Evolutionary conservation across 2,113 vertebrate species (phyloP).

Genomic region (Chinchilla lanigera): DNA sequence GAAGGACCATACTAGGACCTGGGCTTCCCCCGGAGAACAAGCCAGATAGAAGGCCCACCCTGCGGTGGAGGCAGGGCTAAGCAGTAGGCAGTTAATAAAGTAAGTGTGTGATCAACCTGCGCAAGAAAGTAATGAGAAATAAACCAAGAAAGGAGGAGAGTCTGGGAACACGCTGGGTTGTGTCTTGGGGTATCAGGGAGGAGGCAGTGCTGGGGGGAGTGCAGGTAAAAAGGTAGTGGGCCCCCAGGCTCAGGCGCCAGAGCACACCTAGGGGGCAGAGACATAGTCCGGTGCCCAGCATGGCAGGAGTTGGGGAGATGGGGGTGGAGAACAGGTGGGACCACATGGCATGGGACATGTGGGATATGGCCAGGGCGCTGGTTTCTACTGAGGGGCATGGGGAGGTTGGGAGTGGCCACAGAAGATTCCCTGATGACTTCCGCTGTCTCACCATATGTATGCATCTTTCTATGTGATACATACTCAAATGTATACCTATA

Average conservation of each 20-base stretch:
- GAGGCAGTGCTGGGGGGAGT: fast-evolving
- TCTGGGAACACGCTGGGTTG: fast-evolving
- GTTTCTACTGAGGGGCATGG: not conserved
- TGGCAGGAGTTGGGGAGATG: fast-evolving
- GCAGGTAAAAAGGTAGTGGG: fast-evolving
- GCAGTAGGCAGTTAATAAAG: not conserved
- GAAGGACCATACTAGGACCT: not conserved
- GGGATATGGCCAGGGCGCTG: not conserved
- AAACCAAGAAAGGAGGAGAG: not conserved
- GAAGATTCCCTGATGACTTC: fast-evolving
- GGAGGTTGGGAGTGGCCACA: fast-evolving
- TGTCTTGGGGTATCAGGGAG: no score
- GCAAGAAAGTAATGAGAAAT: no score
- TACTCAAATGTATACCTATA: not conserved
- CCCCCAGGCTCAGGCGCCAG: not conserved
- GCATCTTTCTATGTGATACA: not conserved
- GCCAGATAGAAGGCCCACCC: not conserved
- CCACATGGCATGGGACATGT: not conserved
- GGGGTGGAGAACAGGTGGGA: not conserved
- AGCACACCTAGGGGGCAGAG: not conserved
- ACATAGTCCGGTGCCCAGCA: not conserved
- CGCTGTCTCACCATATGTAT: not conserved
- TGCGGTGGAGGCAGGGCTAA: not conserved
- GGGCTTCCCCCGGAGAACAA: not conserved
- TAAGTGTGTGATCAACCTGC: not conserved